Conservation (phyloP, 2,888 invertebrate species). For the Bimastos eiseni region DNA sequence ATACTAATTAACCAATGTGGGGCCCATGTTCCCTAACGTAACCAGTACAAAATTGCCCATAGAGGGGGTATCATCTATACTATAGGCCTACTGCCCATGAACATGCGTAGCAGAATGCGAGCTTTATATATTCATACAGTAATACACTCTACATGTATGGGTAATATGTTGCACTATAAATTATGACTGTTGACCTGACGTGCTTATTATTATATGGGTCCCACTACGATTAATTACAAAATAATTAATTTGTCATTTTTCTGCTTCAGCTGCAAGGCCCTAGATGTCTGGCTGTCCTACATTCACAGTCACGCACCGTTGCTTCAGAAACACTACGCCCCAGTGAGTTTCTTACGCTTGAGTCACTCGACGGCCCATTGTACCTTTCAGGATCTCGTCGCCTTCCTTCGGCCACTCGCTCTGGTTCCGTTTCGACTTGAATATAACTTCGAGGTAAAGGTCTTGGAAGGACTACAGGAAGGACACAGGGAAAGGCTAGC, state of each 20-base stretch:
- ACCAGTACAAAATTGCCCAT: too few relatives aligned
- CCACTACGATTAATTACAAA: too few relatives aligned
- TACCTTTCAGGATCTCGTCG: constrained; percentile 74
- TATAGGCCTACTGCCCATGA: too few relatives aligned
- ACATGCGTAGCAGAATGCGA: too few relatives aligned
- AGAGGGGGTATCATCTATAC: too few relatives aligned
- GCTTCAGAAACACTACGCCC: constrained; percentile 77
- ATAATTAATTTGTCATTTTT: neutral
- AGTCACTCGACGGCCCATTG: constrained; percentile 69
- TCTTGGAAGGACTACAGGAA: constrained; percentile 23
- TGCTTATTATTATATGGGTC: neutral
- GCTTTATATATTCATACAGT: too few relatives aligned
- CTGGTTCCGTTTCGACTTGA: constrained; percentile 81
- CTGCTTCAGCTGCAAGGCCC: constrained; percentile 74
- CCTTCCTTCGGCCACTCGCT: constrained; percentile 78
- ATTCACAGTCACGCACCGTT: constrained; percentile 81
- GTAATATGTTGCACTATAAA: too few relatives aligned
- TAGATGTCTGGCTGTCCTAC: constrained; percentile 88
- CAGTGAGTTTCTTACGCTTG: constrained; percentile 74
- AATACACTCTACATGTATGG: neutral
- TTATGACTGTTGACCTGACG: neutral
- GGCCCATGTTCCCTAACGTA: too few relatives aligned
- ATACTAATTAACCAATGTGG: too few relatives aligned
- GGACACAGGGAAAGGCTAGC: neutral
- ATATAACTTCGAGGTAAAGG: constrained; percentile 38